Percentiles rank a stretch among this genome's conserved stretches.
These are phyloP conservation scores for Chesias legatella DNA, from an alignment of 2,888 invertebrate species.

Conservation along the genomic window DNA sequence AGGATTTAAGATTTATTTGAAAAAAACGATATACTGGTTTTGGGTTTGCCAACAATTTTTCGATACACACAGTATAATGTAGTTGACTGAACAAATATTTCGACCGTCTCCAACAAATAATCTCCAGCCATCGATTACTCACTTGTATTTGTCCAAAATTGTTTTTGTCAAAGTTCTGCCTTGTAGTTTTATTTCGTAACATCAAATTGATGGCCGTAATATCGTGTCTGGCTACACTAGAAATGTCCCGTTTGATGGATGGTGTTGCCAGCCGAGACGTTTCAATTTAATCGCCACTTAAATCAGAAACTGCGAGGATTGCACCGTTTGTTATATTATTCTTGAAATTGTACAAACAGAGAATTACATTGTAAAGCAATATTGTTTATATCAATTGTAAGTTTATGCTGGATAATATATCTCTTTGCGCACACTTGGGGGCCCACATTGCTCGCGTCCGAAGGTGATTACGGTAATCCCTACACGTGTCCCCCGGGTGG, in stretches of 20 bases:
- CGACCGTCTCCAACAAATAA: constrained; percentile 24
- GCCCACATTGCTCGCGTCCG: too few species aligned
- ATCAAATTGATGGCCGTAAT: constrained; percentile 50
- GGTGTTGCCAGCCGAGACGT: constrained; percentile 38
- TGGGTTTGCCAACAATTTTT: background rate
- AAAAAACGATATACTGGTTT: too few species aligned
- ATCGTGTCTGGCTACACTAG: constrained; percentile 36
- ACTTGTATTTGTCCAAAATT: constrained; percentile 49
- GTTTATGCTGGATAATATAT: too few species aligned
- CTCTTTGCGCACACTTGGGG: too few species aligned
- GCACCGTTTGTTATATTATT: constrained; percentile 5
- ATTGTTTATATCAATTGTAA: too few species aligned
- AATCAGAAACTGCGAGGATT: constrained; percentile 23
- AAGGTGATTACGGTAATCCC: too few species aligned
- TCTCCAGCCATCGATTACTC: constrained; percentile 41
- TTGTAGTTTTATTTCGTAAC: constrained; percentile 46
- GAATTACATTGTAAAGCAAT: too few species aligned
- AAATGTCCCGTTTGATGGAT: constrained; percentile 44
- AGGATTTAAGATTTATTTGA: too few species aligned
- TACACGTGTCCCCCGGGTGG: too few species aligned
- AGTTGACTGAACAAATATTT: background rate
- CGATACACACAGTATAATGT: background rate
- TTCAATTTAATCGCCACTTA: constrained; percentile 48
- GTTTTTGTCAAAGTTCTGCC: constrained; percentile 47
- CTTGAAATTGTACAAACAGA: constrained; percentile 2